Base-by-base conservation (phyloP, 2,888 invertebrate genomes). In the Eilema depressum region DNA sequence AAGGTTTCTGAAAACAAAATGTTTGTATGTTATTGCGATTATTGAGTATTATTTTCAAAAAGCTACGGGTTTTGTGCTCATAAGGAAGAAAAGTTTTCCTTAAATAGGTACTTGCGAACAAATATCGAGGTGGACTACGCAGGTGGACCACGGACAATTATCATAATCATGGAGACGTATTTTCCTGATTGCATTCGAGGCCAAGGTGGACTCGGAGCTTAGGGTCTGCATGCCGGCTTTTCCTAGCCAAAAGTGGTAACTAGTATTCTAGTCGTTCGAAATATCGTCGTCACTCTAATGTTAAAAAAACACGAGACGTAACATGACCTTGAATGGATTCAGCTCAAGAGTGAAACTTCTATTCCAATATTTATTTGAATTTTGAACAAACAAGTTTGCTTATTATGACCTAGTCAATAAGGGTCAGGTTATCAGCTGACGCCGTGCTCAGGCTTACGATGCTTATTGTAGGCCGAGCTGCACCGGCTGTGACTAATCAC, bases 1-100 rank as follows among this genome's bases (percentile, higher is more conserved):
- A 65, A 93, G 57, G 60, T 93, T 93, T 70, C 94, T 95, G 89
- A 3, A 90, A 69, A 23, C 11, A 41, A 37, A 28, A 26, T 41
- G 30, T 41, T 23, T 66, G 25, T 20, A 33, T 64, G 26, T 37
- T 37, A 47, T 67, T 37, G 12, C 12, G 8, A 33, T 7, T 60
- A 10, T 61, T 61, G 17, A 30, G 60, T 30, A n/a, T n/a, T n/a
- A n/a, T n/a, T n/a, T n/a, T n/a, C n/a, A n/a, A n/a, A n/a, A n/a
- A n/a, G n/a, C n/a, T n/a, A n/a, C n/a, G n/a, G n/a, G n/a, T 10
- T 26, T 17, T 60, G 1, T 17, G 26, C 23, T 23, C 23, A 8
- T 56, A 23, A 11, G 8, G 56, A 56, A 56, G n/a, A 37, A 37
- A 14, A 37, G 37, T 14, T 12, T 37, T 37, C 14, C 14, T 1